These are phyloP conservation scores for Cheilosia urbana DNA, from an alignment of 2,888 invertebrate species.

Conservation along the genomic window DNA sequence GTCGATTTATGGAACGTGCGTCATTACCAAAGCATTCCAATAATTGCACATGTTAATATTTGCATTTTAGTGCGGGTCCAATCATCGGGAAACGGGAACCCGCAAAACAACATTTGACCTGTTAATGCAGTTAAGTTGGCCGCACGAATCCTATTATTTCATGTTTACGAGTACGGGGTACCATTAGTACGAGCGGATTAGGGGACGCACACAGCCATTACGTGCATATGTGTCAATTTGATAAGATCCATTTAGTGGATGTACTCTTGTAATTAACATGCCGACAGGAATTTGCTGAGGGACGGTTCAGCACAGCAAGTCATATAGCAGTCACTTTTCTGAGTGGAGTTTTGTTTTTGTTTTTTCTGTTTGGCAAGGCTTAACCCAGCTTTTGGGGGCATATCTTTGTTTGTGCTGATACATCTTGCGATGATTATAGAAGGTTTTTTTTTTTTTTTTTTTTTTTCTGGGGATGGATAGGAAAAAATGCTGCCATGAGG, in stretches of 20 bases:
- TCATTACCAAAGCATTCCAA: slow-evolving; percentile 7
- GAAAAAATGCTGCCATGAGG: too few relatives aligned
- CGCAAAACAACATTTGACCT: slow-evolving; percentile 2
- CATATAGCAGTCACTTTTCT: not conserved
- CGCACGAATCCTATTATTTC: slow-evolving; percentile 32
- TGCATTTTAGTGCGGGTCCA: not conserved
- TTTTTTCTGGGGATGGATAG: not conserved
- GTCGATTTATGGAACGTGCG: slow-evolving; percentile 4
- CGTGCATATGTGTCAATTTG: slow-evolving; percentile 28
- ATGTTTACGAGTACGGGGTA: slow-evolving; percentile 1
- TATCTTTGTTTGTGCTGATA: slow-evolving; percentile 1
- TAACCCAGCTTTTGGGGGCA: not conserved
- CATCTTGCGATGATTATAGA: not conserved
- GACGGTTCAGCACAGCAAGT: not conserved
- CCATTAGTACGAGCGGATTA: slow-evolving; percentile 10
- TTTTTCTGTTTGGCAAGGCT: not conserved
- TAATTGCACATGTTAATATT: slow-evolving; percentile 9
- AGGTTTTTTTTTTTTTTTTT: not conserved
- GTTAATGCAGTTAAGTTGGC: slow-evolving; percentile 8
- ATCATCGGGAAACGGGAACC: not conserved
- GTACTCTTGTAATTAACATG: slow-evolving; percentile 29
- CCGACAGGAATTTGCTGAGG: not conserved
- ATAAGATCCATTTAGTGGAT: slow-evolving; percentile 27
- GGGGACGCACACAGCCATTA: not conserved
- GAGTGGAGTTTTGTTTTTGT: not conserved